Conservation (phyloP, 2,113 vertebrate genomes). For the Gymnobelideus leadbeateri region DNA sequence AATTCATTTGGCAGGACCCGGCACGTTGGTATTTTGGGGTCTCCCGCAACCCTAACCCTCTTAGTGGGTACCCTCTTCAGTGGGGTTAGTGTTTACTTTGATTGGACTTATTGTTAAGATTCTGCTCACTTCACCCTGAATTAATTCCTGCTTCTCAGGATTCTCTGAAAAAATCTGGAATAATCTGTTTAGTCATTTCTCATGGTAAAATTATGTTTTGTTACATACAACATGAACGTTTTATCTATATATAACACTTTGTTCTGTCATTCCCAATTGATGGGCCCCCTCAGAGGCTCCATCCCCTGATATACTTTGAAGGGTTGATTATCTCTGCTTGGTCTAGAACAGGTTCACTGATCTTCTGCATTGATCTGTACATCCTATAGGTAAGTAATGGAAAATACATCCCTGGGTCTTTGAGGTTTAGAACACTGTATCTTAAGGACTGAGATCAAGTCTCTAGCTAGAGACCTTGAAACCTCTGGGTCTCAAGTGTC, state of each 20-base stretch:
- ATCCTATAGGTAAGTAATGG: neutral
- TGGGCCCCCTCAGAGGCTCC: neutral
- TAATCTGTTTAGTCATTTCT: neutral
- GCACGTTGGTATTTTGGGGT: too few relatives aligned
- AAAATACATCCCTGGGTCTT: neutral
- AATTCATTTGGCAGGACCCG: too few relatives aligned
- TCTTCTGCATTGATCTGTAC: neutral
- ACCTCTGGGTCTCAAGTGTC: neutral
- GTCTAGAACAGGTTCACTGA: neutral
- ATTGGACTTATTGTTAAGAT: neutral
- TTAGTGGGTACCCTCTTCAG: too few relatives aligned
- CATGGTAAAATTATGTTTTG: neutral
- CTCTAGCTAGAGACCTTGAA: neutral
- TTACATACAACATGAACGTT: neutral
- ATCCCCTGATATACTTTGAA: neutral
- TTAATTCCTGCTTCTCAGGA: neutral
- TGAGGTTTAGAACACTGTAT: neutral
- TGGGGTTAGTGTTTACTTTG: neutral
- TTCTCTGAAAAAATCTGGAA: neutral
- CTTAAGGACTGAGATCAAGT: neutral
- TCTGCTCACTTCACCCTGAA: neutral
- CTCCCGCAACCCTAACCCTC: too few relatives aligned
- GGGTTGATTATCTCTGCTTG: neutral
- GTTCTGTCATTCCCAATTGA: neutral
- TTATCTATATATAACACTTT: neutral